A percentile compares a stretch with the other conserved stretches of the same genome.
phyloP scores from a whole-genome alignment of 2,888 invertebrate species.

The Linhomoeus sp. region DNA sequence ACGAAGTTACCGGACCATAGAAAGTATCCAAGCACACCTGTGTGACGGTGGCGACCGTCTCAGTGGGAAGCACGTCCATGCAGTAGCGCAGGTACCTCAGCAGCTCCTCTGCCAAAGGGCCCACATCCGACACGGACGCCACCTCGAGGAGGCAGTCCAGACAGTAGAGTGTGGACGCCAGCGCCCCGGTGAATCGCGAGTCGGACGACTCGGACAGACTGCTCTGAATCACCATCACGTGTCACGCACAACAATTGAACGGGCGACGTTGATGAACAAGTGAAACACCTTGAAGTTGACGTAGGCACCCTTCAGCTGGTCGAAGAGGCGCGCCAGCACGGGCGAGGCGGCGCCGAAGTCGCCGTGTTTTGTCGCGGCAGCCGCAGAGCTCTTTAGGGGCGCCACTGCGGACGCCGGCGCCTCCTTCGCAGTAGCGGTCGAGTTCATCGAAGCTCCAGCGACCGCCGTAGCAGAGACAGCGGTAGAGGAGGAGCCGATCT shows the following conservation, averaged over 20 bases:
- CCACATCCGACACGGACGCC: slow-evolving; percentile 41
- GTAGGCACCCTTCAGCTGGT: slow-evolving; percentile 56
- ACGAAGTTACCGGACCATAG: no score
- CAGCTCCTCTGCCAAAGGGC: slow-evolving; percentile 55
- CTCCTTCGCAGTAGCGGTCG: slow-evolving; percentile 3
- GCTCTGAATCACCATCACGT: no score
- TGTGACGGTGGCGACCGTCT: slow-evolving; percentile 51
- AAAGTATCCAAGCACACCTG: slow-evolving; percentile 42
- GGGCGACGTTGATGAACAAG: slow-evolving; percentile 17
- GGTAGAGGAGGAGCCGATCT: no score
- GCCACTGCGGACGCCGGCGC: no score
- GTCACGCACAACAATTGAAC: no score
- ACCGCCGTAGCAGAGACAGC: no score
- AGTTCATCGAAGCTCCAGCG: slow-evolving; percentile 1
- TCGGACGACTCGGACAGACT: no score
- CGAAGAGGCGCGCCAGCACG: slow-evolving; percentile 65
- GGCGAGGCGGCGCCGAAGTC: slow-evolving; percentile 38
- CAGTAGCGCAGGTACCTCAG: slow-evolving; percentile 51
- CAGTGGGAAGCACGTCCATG: slow-evolving; percentile 47
- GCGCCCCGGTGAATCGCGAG: slow-evolving; percentile 44
- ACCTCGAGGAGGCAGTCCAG: slow-evolving; percentile 36
- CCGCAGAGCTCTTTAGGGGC: no score
- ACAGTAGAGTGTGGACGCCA: slow-evolving; percentile 35
- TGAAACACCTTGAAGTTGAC: slow-evolving; percentile 58
- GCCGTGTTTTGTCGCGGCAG: slow-evolving; percentile 10